Evolutionary conservation across 2,888 invertebrate species (phyloP), one percentile per base, ranked within the genome.

Genomic region (Tinea trinotella): DNA sequence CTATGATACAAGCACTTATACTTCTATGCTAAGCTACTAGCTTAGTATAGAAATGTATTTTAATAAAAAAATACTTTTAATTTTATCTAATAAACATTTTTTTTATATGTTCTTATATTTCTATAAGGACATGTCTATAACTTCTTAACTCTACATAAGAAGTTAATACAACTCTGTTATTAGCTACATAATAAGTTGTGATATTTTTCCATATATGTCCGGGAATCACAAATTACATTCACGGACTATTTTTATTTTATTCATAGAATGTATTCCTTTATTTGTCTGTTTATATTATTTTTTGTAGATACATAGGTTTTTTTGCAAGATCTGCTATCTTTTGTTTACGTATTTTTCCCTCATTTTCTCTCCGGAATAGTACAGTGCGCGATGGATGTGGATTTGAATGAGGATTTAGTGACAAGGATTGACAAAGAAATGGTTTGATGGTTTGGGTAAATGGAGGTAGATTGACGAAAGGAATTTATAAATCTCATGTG

Each of bases 161-260:
- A 78, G 71, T 74, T 79, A 83, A 83, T 83, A 83, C 76, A 75
- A 68, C 76, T 69, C 66, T 68, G 78, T 80, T 83, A 83, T 80
- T 81, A 83, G 71, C 68, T 71, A 70, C 71, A 80, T 83, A 83
- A 83, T 80, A 84, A 80, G 74, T 74, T 78, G 76, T 70, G 77
- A 71, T 76, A 76, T 76, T 71, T 76, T 44, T 49, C 52, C 76
- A 71, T 76, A 73, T 74, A 75, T 76, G 71, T 80, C 76, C 71
- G 70, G n/a, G 71, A 74, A 76, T 67, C 62, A 61, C 58, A 64
- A 82, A 85, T 85, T 80, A 67, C 67, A 84, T 83, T 84, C 76
- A 67, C 57, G 68, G 34, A 68, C 71, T 78, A 84, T 85, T 83
- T 83, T 81, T 84, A 85, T 87, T 85, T 85, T 85, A 87, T 87